Evolutionary conservation across 2,888 invertebrate genomes (phyloP).

Genomic region (Thysanoteuthis rhombus): DNA sequence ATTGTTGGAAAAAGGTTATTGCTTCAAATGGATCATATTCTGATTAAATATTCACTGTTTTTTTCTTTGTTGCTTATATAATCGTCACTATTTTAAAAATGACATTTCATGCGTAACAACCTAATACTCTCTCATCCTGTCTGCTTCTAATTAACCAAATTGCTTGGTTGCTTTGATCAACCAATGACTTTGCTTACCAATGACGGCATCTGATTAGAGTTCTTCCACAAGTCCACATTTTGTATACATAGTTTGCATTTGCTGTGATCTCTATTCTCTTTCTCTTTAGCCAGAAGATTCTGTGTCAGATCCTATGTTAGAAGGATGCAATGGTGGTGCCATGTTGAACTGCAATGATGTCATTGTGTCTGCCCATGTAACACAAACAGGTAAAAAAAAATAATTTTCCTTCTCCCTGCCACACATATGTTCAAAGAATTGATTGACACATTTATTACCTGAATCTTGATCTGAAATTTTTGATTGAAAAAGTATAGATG

Average conservation of each 20-base stretch:
- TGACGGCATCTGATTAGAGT: neutral
- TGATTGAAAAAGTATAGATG: no score
- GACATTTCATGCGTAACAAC: no score
- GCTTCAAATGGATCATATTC: no score
- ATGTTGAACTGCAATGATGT: slow-evolving; percentile 18
- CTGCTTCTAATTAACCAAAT: neutral
- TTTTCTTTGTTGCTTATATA: no score
- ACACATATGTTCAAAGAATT: neutral
- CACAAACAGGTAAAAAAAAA: slow-evolving; percentile 15
- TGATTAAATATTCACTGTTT: no score
- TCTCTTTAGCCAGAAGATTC: slow-evolving; percentile 24
- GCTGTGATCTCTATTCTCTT: neutral
- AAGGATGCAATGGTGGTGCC: neutral
- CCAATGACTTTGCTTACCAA: neutral
- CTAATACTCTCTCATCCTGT: neutral
- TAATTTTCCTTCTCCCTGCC: neutral
- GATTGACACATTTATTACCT: no score
- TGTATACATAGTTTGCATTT: neutral
- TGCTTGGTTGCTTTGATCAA: neutral
- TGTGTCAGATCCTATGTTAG: slow-evolving; percentile 17
- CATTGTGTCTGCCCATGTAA: slow-evolving; percentile 26
- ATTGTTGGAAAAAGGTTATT: no score
- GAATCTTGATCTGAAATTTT: no score
- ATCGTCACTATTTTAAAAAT: no score
- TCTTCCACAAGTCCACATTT: neutral